phyloP scores from a whole-genome alignment of 2,797 vertebrate species.

The Echiichthys vipera region DNA sequence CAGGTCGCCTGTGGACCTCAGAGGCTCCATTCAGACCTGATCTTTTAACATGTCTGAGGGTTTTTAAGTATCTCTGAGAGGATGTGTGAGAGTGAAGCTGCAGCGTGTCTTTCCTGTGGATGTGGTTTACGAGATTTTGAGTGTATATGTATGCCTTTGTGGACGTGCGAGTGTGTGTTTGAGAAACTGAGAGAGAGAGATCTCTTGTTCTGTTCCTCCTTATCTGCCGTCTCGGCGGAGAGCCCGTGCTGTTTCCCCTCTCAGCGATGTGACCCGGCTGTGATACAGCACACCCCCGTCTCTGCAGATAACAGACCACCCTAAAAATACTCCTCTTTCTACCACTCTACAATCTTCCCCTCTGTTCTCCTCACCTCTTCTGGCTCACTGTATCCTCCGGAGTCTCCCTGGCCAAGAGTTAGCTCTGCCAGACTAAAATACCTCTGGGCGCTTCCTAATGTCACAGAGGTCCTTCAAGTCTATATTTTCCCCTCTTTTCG shows the following conservation, averaged over 20 bases:
- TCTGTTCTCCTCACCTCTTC: conserved; percentile 71
- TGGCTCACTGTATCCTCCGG: conserved; percentile 66
- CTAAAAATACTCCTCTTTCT: conserved; percentile 82
- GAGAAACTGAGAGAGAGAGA: conserved; percentile 33
- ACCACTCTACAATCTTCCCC: conserved; percentile 34
- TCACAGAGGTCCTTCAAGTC: conserved; percentile 62
- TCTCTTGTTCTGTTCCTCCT: conserved; percentile 70
- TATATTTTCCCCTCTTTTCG: conserved; percentile 46
- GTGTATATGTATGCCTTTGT: conserved; percentile 21
- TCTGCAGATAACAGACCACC: conserved; percentile 80
- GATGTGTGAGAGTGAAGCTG: conserved; percentile 35
- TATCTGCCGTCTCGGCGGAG: conserved; percentile 67
- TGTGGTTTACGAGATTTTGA: conserved; percentile 46
- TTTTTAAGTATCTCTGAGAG: conserved; percentile 33
- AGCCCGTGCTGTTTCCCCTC: conserved; percentile 65
- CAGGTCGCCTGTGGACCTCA: conserved; percentile 17
- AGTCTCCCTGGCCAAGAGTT: conserved; percentile 58
- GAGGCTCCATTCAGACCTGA: conserved; percentile 22
- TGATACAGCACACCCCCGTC: conserved; percentile 68
- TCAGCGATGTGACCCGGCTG: conserved; percentile 75
- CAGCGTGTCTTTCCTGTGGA: conserved; percentile 56
- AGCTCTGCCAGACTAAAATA: conserved; percentile 68
- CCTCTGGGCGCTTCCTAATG: conserved; percentile 63
- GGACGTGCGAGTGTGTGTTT: conserved; percentile 3
- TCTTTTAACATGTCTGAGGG: conserved; percentile 34